Evolutionary conservation across 2,888 invertebrate genomes (phyloP), one percentile per base, ranked within the genome.

Genomic region (Neocrepidodera transversa): DNA sequence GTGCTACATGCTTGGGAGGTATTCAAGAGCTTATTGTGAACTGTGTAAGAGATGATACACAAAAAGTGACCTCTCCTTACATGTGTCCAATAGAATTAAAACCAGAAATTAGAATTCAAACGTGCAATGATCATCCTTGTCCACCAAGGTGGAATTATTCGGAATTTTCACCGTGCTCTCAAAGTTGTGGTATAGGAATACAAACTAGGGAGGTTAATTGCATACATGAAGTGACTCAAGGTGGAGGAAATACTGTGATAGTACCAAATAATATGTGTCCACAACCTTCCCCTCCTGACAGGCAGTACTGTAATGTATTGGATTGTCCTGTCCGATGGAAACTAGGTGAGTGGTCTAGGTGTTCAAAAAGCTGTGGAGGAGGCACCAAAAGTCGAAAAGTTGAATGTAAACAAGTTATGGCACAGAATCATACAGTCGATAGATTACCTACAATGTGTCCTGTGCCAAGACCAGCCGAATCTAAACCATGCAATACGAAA

Each of bases 221-320:
- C 76, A 90, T 93, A 68, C 92, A 92, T 71, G 83, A 89, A 82
- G 92, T 94, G 48, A 92, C 93, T 0, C 86, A 93, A 47, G 93
- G 92, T 1, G 90, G 91, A 10, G 91, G 90, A 30, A 95, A 94
- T 76, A 92, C 94, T 0, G 90, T 97, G 64, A 89, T 93, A 7
- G 92, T 97, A n/a, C 94, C 96, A 0, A 93, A 92, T 80, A 90
- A 89, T 75, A 92, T 94, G 89, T 95, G 97, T 74, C 93, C 93
- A 0, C 92, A 92, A 74, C 95, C 95, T 0, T 89, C 91, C 0
- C 96, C 97, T 0, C 88, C 90, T 0, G 93, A 94, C 76, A 84
- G 93, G 0, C 93, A 93, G 78, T 90, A 92, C 76, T 97, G 97
- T 82, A 95, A 95, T 77, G 91, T 93, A 0, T 84, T 93, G 57